Evolutionary conservation across 2,113 vertebrate genomes (phyloP).

Genomic region (Anas platyrhynchos): DNA sequence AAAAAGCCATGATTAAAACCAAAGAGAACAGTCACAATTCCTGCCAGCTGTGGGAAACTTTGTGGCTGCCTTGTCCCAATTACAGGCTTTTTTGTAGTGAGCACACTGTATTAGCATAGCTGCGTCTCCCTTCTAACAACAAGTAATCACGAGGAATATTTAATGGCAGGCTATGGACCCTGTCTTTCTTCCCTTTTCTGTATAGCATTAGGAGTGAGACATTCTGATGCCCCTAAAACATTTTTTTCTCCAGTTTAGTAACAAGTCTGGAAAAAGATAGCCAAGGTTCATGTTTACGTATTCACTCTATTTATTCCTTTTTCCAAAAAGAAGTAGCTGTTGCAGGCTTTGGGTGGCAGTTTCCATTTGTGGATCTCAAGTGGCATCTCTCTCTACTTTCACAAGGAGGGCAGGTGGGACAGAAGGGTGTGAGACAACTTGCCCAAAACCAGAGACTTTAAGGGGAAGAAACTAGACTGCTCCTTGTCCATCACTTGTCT

Average conservation of each 20-base stretch:
- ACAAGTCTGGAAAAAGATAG: background rate
- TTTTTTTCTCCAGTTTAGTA: background rate
- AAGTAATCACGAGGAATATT: constrained; percentile 28
- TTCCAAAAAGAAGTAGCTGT: background rate
- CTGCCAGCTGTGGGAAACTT: constrained; percentile 59
- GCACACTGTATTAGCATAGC: constrained; percentile 47
- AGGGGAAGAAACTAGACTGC: background rate
- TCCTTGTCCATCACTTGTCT: background rate
- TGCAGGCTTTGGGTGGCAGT: background rate
- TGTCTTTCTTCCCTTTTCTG: background rate
- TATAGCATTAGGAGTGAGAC: background rate
- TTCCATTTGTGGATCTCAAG: background rate
- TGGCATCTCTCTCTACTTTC: rapidly evolving
- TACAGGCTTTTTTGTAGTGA: constrained; percentile 52
- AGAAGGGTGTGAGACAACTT: background rate
- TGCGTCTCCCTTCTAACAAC: constrained; percentile 39
- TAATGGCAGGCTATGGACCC: constrained; percentile 30
- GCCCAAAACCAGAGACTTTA: background rate
- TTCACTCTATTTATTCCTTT: background rate
- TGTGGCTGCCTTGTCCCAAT: constrained; percentile 55
- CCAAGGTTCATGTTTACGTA: background rate
- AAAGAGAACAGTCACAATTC: constrained; percentile 49
- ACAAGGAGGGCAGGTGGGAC: background rate
- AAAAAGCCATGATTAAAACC: constrained; percentile 64
- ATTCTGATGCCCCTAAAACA: background rate